phyloP scores from a whole-genome alignment of 2,888 invertebrate species.

The Cancer borealis region DNA sequence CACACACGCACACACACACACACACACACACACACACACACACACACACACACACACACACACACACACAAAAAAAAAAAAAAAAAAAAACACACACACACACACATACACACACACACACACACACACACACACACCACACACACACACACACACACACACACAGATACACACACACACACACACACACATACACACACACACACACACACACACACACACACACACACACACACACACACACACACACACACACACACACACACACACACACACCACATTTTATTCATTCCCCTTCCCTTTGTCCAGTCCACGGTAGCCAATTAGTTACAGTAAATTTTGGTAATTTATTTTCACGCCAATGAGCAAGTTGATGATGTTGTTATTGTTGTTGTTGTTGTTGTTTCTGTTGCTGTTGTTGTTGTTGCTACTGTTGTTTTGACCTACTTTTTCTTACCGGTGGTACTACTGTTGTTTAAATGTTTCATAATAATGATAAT shows the following conservation, averaged over 20 bases:
- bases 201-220: not conserved
- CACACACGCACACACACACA: constrained; percentile 32
- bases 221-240: constrained; percentile 32
- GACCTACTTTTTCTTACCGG: too few species aligned
- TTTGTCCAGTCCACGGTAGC: not conserved
- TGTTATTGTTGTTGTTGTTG: not conserved
- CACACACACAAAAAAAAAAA: too few species aligned
- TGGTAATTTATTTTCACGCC: not conserved
- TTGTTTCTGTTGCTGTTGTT: not conserved
- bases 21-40: constrained; percentile 32
- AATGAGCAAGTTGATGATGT: not conserved
- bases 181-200: constrained; percentile 27
- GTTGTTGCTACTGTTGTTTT: not conserved
- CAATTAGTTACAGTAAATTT: constrained; percentile 17
- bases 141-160: constrained; percentile 20
- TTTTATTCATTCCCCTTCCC: not conserved
- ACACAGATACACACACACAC: constrained; percentile 32
- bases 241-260: constrained; percentile 32
- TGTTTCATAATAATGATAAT: not conserved
- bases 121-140: constrained; percentile 7
- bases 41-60: constrained; percentile 10
- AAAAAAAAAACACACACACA: constrained; percentile 32
- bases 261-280: not conserved
- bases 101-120: constrained; percentile 32
- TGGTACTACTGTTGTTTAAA: not conserved